Evolutionary conservation across 2,797 vertebrate genomes (phyloP).

Genomic region (Gambelia wislizenii): DNA sequence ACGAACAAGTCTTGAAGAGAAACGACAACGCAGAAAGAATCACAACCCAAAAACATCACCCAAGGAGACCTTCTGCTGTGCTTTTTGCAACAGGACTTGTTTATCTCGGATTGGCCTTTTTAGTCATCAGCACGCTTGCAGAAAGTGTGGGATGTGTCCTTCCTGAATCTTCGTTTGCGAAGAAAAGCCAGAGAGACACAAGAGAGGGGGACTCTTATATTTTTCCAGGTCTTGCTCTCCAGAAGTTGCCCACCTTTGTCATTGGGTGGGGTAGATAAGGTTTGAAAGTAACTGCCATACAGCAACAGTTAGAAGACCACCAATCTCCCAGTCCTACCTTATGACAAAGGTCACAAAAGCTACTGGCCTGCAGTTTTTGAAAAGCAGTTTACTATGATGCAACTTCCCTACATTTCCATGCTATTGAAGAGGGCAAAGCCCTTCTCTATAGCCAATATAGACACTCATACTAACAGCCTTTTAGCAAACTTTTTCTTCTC

Average conservation of each 20-base stretch:
- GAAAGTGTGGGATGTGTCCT: too few species aligned
- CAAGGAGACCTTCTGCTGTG: too few species aligned
- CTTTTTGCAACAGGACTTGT: too few species aligned
- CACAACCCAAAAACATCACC: too few species aligned
- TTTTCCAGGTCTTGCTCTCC: background rate
- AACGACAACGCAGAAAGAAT: too few species aligned
- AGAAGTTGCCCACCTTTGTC: background rate
- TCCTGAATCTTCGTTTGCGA: too few species aligned
- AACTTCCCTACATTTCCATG: background rate
- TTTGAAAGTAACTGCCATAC: background rate
- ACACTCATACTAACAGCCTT: background rate
- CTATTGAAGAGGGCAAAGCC: background rate
- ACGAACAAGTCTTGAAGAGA: too few species aligned
- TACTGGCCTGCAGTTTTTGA: background rate
- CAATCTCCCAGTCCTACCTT: background rate
- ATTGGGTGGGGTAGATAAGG: background rate
- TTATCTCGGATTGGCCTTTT: too few species aligned
- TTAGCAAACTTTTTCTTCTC: background rate
- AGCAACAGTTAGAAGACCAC: background rate
- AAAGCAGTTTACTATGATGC: background rate
- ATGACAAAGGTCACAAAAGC: background rate
- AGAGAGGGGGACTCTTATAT: background rate
- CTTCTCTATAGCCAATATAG: too few species aligned
- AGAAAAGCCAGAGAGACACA: too few species aligned
- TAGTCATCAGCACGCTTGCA: too few species aligned